phyloP scores from a whole-genome alignment of 1,140 invertebrate species.

The Chironomus striatipennis region DNA sequence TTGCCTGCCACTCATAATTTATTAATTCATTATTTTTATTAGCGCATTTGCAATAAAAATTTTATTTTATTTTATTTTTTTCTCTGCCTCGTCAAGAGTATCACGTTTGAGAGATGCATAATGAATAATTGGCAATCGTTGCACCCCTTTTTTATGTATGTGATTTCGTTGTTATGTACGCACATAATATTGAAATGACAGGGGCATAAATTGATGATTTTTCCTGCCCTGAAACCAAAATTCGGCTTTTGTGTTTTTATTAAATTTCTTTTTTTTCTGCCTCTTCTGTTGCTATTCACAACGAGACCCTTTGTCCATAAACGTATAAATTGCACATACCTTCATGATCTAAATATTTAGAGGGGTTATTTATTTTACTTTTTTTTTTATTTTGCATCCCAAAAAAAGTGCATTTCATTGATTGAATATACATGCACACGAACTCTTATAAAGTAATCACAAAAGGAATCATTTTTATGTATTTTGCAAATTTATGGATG shows the following conservation, averaged over 20 bases:
- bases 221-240: conserved; percentile 10
- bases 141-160: conserved; percentile 2
- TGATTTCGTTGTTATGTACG: background rate
- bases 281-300: background rate
- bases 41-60: background rate
- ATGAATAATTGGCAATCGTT: conserved; percentile 20
- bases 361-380: no score
- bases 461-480: background rate
- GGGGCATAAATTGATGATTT: conserved; percentile 21
- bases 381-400: no score
- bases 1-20: background rate
- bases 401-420: background rate
- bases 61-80: background rate
- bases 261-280: background rate
- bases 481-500: no score
- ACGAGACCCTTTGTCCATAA: no score
- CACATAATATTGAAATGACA: background rate
- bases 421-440: background rate
- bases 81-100: background rate
- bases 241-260: conserved; percentile 21
- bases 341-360: no score
- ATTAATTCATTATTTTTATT: conserved; percentile 15
- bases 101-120: conserved; percentile 8
- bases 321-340: no score
- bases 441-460: background rate